Base-by-base conservation (phyloP, 2,113 vertebrate species). In the Oryzias melastigma region DNA sequence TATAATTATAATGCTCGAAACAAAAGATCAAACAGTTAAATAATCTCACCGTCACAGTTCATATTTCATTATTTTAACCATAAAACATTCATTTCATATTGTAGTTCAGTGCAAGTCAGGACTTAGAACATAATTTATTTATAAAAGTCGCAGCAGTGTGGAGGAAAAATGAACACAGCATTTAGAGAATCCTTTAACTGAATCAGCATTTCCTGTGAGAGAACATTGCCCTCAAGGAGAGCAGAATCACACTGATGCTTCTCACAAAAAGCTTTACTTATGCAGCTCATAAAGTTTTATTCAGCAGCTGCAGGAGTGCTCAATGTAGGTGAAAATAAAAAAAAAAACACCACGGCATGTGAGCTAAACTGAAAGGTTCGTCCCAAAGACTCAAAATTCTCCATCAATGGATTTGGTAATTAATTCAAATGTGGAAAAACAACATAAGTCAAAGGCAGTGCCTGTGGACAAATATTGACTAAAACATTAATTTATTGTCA, bases 31-130 rank as follows among this genome's bases (percentile, higher is more conserved):
- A 66, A 7, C 8, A 35, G 35, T 70, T 71, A 46, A 74, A 25
- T 63, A 24, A n/a, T 59, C 64, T 45, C 44, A 27, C 53, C 64
- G 71, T 71, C 76, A 76, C 27, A 62, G 54, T 48, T 70, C 24
- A 65, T 76, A 74, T 67, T 77, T 8, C 72, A 61, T 71, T 85
- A 85, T 75, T 76, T 81, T 49, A 63, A 41, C 71, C 56, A 88
- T 89, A 61, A 90, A 90, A 82, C 62, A 89, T 91, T 82, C 47
- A 86, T 83, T 71, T 65, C 27, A 77, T 78, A 85, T 85, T 85
- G 79, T 76, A 58, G 85, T 44, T 84, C 71, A 88, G 82, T 78
- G 73, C 14, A 24, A 73, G 51, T 61, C 64, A 40, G 58, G 68
- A 75, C 78, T 82, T 78, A 55, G 52, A 58, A 55, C 62, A 85